These are phyloP conservation scores for Triplophysa dalaica DNA, from an alignment of 2,113 vertebrate genomes.

Conservation along the genomic window DNA sequence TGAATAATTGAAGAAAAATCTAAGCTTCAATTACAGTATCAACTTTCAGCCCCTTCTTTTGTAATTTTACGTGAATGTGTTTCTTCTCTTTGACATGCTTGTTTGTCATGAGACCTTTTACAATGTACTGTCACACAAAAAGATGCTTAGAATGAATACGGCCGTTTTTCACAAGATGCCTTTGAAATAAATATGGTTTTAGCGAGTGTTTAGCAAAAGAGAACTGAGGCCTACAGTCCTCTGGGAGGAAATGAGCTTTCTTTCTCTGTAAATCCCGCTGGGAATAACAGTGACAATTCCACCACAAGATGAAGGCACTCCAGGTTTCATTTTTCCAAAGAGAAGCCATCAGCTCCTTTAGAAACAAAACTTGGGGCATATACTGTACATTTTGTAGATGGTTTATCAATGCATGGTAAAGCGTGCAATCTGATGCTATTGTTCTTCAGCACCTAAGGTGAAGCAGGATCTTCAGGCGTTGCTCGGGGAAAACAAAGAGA, in stretches of 20 bases:
- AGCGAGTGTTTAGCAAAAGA: not conserved
- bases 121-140: slow-evolving; percentile 16
- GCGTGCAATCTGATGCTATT: slow-evolving; percentile 56
- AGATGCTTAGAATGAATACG: not conserved
- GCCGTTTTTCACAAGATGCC: slow-evolving; percentile 10
- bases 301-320: slow-evolving; percentile 24
- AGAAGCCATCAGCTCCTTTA: slow-evolving; percentile 51
- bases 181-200: slow-evolving; percentile 32
- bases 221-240: slow-evolving; percentile 24
- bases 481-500: slow-evolving; percentile 55
- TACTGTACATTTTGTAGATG: slow-evolving; percentile 50
- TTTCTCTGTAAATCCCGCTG: slow-evolving; percentile 7
- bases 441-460: slow-evolving; percentile 46
- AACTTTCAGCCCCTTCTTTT: slow-evolving; percentile 5
- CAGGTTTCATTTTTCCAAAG: slow-evolving; percentile 17
- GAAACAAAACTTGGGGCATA: slow-evolving; percentile 54
- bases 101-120: slow-evolving; percentile 7
- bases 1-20: slow-evolving; percentile 1
- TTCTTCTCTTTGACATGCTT: not conserved
- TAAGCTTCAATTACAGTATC: slow-evolving; percentile 6
- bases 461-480: slow-evolving; percentile 43
- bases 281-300: slow-evolving; percentile 6
- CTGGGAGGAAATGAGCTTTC: not conserved
- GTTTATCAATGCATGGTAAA: slow-evolving; percentile 44
- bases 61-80: not conserved